Evolutionary conservation across 2,888 invertebrate species (phyloP).

Genomic region (Venustoraphidia nigricollis): DNA sequence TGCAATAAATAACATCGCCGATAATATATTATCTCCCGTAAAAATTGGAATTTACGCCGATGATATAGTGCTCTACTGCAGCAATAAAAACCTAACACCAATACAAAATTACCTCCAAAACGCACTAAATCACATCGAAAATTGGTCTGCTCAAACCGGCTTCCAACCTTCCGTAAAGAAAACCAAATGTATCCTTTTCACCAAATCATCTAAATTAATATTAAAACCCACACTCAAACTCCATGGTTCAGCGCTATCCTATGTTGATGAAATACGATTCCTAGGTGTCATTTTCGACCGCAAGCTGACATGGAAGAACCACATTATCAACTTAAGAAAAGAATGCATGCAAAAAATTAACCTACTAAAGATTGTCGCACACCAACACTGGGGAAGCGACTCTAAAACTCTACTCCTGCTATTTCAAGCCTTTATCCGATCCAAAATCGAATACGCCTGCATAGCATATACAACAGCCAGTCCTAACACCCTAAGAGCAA

Average conservation of each 20-base stretch:
- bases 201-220: not conserved
- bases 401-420: slow-evolving; percentile 2
- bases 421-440: slow-evolving; percentile 9
- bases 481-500: not conserved
- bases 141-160: slow-evolving; percentile 5
- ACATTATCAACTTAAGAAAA: slow-evolving; percentile 6
- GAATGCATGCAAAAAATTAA: slow-evolving; percentile 9
- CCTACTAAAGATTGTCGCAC: slow-evolving; percentile 8
- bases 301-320: slow-evolving; percentile 9
- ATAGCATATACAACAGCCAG: slow-evolving; percentile 13
- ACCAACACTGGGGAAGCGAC: slow-evolving; percentile 10
- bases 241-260: not conserved
- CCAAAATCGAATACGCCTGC: slow-evolving; percentile 14
- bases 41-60: slow-evolving; percentile 8
- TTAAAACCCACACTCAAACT: slow-evolving; percentile 3
- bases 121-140: slow-evolving; percentile 5
- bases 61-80: slow-evolving; percentile 7
- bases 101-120: slow-evolving; percentile 4
- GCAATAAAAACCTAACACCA: slow-evolving; percentile 6
- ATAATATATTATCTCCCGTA: not conserved
- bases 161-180: slow-evolving; percentile 7
- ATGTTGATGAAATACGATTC: slow-evolving; percentile 6
- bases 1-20: slow-evolving; percentile 7
- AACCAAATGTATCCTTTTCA: slow-evolving; percentile 5
- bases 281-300: slow-evolving; percentile 9